phyloP scores from a whole-genome alignment of 2,113 vertebrate genomes.

The Silurus asotus region DNA sequence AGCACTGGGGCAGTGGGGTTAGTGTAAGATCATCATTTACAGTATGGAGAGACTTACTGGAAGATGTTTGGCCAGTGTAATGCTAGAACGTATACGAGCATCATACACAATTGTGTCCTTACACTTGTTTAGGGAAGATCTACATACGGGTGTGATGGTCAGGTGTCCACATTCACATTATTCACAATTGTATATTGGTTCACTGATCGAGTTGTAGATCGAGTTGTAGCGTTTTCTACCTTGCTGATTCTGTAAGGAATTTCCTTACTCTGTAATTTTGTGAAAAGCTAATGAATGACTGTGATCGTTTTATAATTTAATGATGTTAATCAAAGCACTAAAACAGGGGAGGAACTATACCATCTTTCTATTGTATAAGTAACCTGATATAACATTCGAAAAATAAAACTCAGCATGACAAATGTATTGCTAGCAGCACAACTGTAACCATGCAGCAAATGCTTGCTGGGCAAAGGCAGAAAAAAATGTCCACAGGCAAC shows the following conservation, averaged over 20 bases:
- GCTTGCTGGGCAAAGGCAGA: background rate
- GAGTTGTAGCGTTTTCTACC: background rate
- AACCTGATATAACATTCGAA: background rate
- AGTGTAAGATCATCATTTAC: background rate
- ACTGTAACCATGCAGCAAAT: background rate
- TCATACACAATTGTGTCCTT: background rate
- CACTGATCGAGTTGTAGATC: too few species aligned
- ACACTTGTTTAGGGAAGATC: background rate
- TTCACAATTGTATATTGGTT: background rate
- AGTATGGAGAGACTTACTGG: background rate
- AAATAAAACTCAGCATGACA: background rate
- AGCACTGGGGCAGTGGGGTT: background rate
- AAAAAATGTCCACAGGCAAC: background rate
- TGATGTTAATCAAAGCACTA: background rate
- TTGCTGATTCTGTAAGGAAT: background rate
- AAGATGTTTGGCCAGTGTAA: background rate
- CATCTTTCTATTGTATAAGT: background rate
- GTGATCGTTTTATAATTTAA: background rate
- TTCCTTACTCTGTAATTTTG: background rate
- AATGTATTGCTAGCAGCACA: too few species aligned
- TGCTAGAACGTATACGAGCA: background rate
- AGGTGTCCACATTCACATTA: background rate
- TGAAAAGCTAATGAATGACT: background rate
- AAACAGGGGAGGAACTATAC: background rate
- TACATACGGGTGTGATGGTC: background rate